These are phyloP conservation scores for Metopia argyrocephala DNA, from an alignment of 2,888 invertebrate genomes.

Conservation along the genomic window DNA sequence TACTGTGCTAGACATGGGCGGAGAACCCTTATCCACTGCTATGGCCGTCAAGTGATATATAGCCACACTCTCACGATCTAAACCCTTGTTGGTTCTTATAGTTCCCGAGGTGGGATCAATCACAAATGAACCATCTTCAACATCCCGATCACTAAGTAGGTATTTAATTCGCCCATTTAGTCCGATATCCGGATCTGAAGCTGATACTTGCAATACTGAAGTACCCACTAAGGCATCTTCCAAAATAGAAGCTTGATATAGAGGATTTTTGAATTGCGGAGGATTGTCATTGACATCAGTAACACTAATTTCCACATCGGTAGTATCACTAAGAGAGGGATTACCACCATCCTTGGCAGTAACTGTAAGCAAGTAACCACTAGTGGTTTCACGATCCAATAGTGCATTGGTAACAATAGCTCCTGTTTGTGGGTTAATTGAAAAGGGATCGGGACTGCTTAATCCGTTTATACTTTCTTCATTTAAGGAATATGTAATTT, in stretches of 20 bases:
- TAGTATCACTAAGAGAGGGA: constrained; percentile 94
- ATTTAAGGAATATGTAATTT: constrained; percentile 88
- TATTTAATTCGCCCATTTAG: constrained; percentile 93
- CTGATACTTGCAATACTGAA: constrained; percentile 87
- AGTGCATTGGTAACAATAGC: constrained; percentile 92
- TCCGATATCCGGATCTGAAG: constrained; percentile 91
- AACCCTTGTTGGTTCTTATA: constrained; percentile 90
- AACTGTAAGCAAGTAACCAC: constrained; percentile 92
- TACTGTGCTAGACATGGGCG: constrained; percentile 84
- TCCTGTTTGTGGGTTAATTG: constrained; percentile 95
- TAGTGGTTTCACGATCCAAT: constrained; percentile 90
- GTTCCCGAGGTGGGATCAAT: constrained; percentile 96
- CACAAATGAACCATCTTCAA: constrained; percentile 93
- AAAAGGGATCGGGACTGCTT: constrained; percentile 85
- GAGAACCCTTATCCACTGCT: constrained; percentile 94
- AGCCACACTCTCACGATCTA: constrained; percentile 94
- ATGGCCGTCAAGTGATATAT: constrained; percentile 91
- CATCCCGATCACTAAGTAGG: constrained; percentile 84
- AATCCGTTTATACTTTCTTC: constrained; percentile 82
- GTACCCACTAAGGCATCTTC: constrained; percentile 93
- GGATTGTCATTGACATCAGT: constrained; percentile 98
- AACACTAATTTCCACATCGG: constrained; percentile 96
- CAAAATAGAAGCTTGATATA: constrained; percentile 89
- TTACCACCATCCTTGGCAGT: constrained; percentile 95
- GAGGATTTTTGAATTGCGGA: constrained; percentile 89